Evolutionary conservation across 2,797 vertebrate species (phyloP), one percentile per base, ranked within the genome.

Genomic region (Tenualosa thibaudeaui): DNA sequence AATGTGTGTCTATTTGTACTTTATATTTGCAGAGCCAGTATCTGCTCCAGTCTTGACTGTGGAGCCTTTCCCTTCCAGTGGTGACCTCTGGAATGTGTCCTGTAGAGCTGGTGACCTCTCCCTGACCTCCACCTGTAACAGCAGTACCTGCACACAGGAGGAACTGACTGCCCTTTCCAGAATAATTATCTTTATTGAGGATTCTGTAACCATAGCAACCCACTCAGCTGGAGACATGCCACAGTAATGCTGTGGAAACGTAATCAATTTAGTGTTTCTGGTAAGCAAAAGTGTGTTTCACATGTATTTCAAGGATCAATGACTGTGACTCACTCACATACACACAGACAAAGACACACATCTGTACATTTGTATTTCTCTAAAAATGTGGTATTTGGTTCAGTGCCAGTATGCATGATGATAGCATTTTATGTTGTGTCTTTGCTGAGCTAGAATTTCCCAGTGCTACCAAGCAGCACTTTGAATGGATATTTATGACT

Each of bases 151-250:
- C 84, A 7, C 1, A 43, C 15, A 84, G 65, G 22, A 46, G 46
- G 68, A 15, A 58, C 37, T 37, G 43, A 81, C 40, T 8, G 0
- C 12, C 9, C 40, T 53, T 0, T 0, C 49, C 49, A 24, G 0
- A n/a, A 2, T 93, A 0, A 5, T 1, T 9, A 6, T 92, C 26
- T 1, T 60, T 40, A 5, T 87, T 1, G 8, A 17, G 0, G 10
- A 88, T 3, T 86, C 75, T 94, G 93, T 87, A 90, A 91, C 88
- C 87, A 93, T 15, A 93, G 90, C 88, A 93, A 93, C 89, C 0
- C 58, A 0, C 88, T 91, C 53, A 92, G 88, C 89, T 83, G 81
- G 88, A 17, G 6, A 10, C 0, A 78, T 43, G 71, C 60, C 60
- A 62, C n/a, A 24, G 24, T 8, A 26, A 68, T 10, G 9, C 62